Conservation (phyloP, 2,888 invertebrate species). For the Drosophila engyochracea region DNA sequence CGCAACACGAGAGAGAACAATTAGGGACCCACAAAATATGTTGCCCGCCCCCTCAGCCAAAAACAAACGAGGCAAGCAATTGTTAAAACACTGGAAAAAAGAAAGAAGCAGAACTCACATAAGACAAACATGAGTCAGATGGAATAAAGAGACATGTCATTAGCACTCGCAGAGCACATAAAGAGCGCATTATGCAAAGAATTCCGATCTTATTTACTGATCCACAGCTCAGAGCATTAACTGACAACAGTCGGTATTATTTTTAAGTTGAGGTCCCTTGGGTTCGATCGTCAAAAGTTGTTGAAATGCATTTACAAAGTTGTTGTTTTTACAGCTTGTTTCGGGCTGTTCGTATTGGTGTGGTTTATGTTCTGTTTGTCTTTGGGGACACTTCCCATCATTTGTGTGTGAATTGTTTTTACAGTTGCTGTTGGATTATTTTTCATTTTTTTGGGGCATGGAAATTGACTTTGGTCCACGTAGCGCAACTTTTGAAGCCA, state of each 20-base stretch:
- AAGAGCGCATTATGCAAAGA: constrained; percentile 21
- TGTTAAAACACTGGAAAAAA: constrained; percentile 58
- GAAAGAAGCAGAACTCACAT: background rate
- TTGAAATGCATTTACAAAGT: constrained; percentile 31
- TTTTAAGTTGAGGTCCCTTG: constrained; percentile 27
- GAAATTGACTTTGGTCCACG: constrained; percentile 66
- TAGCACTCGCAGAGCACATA: constrained; percentile 46
- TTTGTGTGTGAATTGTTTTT: constrained; percentile 54
- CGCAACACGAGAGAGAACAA: constrained; percentile 45
- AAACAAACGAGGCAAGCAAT: constrained; percentile 60
- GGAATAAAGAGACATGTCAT: constrained; percentile 54
- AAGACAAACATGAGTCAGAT: constrained; percentile 23
- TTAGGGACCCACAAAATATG: constrained; percentile 20
- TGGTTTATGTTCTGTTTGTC: constrained; percentile 56
- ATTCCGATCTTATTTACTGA: constrained; percentile 17
- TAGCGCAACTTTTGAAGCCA: constrained; percentile 75
- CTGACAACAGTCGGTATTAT: constrained; percentile 6
- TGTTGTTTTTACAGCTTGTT: constrained; percentile 74
- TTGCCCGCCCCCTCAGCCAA: background rate
- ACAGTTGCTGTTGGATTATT: constrained; percentile 52
- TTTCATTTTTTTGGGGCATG: constrained; percentile 36
- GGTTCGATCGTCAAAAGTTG: constrained; percentile 39
- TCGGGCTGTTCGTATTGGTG: constrained; percentile 5
- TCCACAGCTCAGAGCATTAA: constrained; percentile 6
- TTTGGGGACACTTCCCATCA: constrained; percentile 65